These are phyloP conservation scores for Gymnopithys bicolor DNA, from an alignment of 2,797 vertebrate genomes.

Conservation along the genomic window DNA sequence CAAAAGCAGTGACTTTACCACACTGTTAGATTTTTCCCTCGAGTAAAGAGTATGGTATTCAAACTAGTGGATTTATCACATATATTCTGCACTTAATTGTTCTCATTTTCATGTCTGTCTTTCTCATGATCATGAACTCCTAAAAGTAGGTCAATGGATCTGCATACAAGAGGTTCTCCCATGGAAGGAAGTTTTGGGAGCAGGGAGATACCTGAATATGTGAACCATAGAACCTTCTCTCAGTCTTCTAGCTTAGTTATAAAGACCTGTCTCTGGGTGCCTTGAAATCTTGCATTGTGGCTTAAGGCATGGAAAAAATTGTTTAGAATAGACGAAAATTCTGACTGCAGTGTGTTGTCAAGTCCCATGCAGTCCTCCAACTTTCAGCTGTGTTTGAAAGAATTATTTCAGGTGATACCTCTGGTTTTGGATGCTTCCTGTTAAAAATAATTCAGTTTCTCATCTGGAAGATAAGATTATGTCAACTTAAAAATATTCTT, in stretches of 20 bases:
- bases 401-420: neutral
- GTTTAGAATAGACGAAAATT: neutral
- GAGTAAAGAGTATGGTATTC: accelerated
- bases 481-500: neutral
- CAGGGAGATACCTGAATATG: neutral
- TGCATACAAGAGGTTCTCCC: neutral
- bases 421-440: neutral
- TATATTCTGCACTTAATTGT: accelerated
- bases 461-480: neutral
- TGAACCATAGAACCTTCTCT: neutral
- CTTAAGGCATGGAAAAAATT: neutral
- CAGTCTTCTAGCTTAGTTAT: neutral
- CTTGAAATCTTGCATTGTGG: neutral
- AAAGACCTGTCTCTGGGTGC: neutral
- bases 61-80: accelerated
- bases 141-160: neutral
- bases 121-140: neutral
- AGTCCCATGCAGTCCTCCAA: neutral
- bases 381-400: neutral
- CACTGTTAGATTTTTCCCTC: neutral
- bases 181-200: neutral
- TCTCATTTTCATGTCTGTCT: accelerated
- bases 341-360: neutral
- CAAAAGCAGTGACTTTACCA: neutral
- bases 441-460: neutral